A percentile compares a stretch with the other conserved stretches of the same genome.
phyloP scores from a whole-genome alignment of 2,113 vertebrate genomes.

The pig (Sus scrofa) region DNA sequence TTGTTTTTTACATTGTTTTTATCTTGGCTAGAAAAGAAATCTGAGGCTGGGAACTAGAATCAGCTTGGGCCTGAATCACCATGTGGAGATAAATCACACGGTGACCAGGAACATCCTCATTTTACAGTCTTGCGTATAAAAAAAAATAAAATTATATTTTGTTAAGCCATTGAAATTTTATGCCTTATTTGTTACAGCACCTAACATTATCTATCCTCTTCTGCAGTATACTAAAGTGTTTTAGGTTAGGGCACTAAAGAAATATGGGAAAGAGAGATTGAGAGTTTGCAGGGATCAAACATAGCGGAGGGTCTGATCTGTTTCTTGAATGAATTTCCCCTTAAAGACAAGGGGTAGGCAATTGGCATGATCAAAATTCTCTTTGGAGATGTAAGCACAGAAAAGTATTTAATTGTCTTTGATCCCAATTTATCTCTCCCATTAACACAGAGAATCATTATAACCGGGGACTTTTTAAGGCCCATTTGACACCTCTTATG shows the following conservation, averaged over 20 bases:
- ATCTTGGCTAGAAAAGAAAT: slow-evolving; percentile 21
- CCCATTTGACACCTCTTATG: not conserved
- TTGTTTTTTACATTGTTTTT: not conserved
- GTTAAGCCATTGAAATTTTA: not conserved
- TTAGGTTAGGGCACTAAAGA: not conserved
- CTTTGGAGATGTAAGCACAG: not conserved
- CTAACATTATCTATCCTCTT: not conserved
- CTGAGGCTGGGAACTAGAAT: not conserved
- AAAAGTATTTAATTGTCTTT: slow-evolving; percentile 20
- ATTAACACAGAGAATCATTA: slow-evolving; percentile 16
- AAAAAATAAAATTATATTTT: slow-evolving; percentile 48
- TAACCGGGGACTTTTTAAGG: not conserved
- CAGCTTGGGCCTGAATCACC: not conserved
- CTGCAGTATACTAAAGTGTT: not conserved
- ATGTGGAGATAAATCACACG: not conserved
- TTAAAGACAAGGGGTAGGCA: not conserved
- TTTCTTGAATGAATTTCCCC: not conserved
- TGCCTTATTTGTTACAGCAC: not conserved
- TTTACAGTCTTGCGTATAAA: not conserved
- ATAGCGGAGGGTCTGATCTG: not conserved
- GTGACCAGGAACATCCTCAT: not conserved
- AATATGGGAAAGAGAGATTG: not conserved
- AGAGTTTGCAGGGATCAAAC: not conserved
- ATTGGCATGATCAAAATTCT: slow-evolving; percentile 1
- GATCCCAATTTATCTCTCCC: not conserved